A percentile compares a stretch with the other conserved stretches of the same genome.
Evolutionary conservation across 1,140 invertebrate species (phyloP).

Genomic region (Euwallacea similis): DNA sequence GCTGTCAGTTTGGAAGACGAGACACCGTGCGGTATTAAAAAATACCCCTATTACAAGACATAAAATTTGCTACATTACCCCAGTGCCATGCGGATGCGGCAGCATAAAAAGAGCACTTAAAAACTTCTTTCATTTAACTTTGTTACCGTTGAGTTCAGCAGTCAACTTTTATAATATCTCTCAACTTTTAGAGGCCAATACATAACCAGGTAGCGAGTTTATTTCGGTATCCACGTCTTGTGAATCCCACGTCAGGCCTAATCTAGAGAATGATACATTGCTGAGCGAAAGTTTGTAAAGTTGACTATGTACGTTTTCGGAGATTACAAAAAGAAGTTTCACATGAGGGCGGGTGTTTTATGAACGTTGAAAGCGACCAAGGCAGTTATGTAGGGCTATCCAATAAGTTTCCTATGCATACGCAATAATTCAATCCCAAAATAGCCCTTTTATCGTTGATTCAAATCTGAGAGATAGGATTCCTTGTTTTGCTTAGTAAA

Average conservation of each 20-base stretch:
- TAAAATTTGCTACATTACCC: conserved; percentile 2
- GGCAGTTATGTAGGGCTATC: too few relatives aligned
- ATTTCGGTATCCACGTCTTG: conserved; percentile 16
- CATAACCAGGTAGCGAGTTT: conserved; percentile 6
- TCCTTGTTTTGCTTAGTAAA: conserved; percentile 28
- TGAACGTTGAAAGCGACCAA: too few relatives aligned
- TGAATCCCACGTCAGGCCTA: conserved; percentile 3
- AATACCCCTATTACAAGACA: background rate
- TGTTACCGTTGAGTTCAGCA: conserved; percentile 5
- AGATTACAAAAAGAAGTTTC: too few relatives aligned
- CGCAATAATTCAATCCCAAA: too few relatives aligned
- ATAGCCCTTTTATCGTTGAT: too few relatives aligned
- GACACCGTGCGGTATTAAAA: too few relatives aligned
- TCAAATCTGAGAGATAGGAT: too few relatives aligned
- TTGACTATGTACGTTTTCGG: too few relatives aligned
- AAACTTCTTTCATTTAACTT: conserved; percentile 26
- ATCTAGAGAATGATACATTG: conserved; percentile 18
- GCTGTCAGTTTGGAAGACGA: too few relatives aligned
- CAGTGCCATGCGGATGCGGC: background rate
- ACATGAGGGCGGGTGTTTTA: too few relatives aligned
- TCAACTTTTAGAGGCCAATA: conserved; percentile 14
- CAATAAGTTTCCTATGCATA: too few relatives aligned
- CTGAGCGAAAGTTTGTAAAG: background rate
- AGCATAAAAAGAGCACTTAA: conserved; percentile 3
- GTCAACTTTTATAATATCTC: conserved; percentile 23